Evolutionary conservation across 2,888 invertebrate genomes (phyloP).

Genomic region (Penaeus monodon): DNA sequence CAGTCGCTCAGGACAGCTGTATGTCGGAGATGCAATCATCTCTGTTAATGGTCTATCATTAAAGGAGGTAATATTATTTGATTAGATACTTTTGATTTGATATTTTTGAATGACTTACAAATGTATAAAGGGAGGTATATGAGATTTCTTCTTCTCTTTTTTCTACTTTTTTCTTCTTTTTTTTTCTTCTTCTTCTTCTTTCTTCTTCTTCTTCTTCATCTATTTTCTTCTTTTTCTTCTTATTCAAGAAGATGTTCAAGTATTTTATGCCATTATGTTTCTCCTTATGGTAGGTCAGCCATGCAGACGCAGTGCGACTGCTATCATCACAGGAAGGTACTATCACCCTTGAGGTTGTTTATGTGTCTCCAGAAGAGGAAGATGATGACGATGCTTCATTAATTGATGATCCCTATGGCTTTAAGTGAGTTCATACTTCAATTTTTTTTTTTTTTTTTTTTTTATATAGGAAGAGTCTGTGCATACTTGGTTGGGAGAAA

Average conservation of each 20-base stretch:
- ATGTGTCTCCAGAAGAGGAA: slow-evolving; percentile 69
- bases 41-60: slow-evolving; percentile 84
- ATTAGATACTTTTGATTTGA: background rate
- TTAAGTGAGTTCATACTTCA: slow-evolving; percentile 45
- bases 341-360: slow-evolving; percentile 83
- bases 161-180: too few relatives aligned
- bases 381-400: slow-evolving; percentile 58
- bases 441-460: too few relatives aligned
- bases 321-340: slow-evolving; percentile 83
- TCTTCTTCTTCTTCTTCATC: too few relatives aligned
- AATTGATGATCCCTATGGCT: slow-evolving; percentile 57
- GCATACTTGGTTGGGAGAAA: background rate
- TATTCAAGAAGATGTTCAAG: background rate
- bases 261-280: background rate
- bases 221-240: too few relatives aligned
- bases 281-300: slow-evolving; percentile 74
- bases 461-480: background rate
- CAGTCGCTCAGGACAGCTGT: slow-evolving; percentile 79
- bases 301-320: slow-evolving; percentile 85
- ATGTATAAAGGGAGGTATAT: background rate
- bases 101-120: background rate
- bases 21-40: slow-evolving; percentile 87
- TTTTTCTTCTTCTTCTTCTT: too few relatives aligned
- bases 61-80: slow-evolving; percentile 75
- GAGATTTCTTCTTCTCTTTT: background rate